Conservation (phyloP, 1,140 invertebrate species). For the Rhyzopertha dominica region DNA sequence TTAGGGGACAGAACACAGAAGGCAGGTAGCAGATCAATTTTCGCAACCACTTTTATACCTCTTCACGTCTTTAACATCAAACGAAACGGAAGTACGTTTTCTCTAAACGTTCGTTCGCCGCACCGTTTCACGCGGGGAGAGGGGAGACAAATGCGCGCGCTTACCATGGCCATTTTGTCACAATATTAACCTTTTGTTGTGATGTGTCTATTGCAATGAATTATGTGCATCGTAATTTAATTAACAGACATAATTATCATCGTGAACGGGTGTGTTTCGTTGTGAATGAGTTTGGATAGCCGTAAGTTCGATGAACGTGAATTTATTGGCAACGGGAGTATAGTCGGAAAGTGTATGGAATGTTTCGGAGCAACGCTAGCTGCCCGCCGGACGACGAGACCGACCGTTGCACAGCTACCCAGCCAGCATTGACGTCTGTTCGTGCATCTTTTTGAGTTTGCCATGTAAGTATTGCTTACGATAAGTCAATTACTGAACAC, state of each 20-base stretch:
- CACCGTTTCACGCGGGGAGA: too few relatives aligned
- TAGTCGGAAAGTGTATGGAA: constrained; percentile 15
- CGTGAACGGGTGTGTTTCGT: too few relatives aligned
- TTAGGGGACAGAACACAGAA: too few relatives aligned
- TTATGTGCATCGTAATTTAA: constrained; percentile 32
- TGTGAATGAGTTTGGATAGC: constrained; percentile 8
- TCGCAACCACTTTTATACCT: too few relatives aligned
- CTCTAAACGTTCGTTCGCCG: too few relatives aligned
- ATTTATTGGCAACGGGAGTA: not conserved
- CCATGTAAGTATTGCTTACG: constrained; percentile 20
- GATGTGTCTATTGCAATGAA: constrained; percentile 39
- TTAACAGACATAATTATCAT: constrained; percentile 16
- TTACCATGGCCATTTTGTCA: constrained; percentile 41
- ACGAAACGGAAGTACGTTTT: constrained; percentile 27
- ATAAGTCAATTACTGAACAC: constrained; percentile 12
- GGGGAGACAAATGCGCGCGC: constrained; percentile 28
- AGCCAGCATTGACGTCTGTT: constrained; percentile 16
- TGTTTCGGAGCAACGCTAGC: constrained; percentile 15
- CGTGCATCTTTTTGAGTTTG: constrained; percentile 20
- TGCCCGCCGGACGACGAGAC: constrained; percentile 20
- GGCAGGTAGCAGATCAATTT: too few relatives aligned
- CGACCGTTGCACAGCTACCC: constrained; percentile 19
- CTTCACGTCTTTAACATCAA: too few relatives aligned
- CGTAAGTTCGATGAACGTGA: not conserved
- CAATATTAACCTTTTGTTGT: constrained; percentile 45